Evolutionary conservation across 2,888 invertebrate species (phyloP).

Genomic region (Chrysotoxum bicinctum): DNA sequence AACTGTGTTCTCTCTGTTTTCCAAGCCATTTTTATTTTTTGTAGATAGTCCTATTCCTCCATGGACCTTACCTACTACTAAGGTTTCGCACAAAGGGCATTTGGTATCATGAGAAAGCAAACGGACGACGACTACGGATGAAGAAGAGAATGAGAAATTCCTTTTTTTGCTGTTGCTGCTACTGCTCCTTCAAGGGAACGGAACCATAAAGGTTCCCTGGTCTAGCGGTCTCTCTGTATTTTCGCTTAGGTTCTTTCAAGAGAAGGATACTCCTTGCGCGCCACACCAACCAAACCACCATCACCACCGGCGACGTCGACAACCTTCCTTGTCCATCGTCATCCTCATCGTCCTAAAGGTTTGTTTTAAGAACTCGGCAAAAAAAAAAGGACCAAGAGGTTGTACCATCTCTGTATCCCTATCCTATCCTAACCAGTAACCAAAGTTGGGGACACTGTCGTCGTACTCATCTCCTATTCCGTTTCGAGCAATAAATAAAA

Average conservation of each 20-base stretch:
- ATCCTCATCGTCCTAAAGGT: conserved; percentile 49
- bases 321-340: conserved; percentile 34
- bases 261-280: conserved; percentile 49
- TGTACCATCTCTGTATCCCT: conserved; percentile 34
- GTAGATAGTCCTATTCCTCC: conserved; percentile 13
- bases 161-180: conserved; percentile 24
- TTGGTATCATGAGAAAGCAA: conserved; percentile 69
- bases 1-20: conserved; percentile 49
- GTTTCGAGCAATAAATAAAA: conserved; percentile 49
- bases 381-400: conserved; percentile 42
- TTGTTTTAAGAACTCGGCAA: conserved; percentile 68
- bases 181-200: conserved; percentile 61
- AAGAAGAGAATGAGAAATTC: conserved; percentile 51
- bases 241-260: conserved; percentile 56
- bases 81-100: conserved; percentile 68
- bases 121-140: conserved; percentile 42
- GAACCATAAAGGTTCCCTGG: conserved; percentile 66
- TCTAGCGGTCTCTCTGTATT: conserved; percentile 66
- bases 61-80: conserved; percentile 46
- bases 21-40: conserved; percentile 13
- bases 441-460: conserved; percentile 59
- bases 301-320: conserved; percentile 27
- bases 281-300: conserved; percentile 45
- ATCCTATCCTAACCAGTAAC: conserved; percentile 39
- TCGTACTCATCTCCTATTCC: conserved; percentile 70